Percentiles rank a stretch among this genome's conserved stretches.
Conservation (phyloP, 2,888 invertebrate species). For the Lordiphosa andalusiaca region DNA sequence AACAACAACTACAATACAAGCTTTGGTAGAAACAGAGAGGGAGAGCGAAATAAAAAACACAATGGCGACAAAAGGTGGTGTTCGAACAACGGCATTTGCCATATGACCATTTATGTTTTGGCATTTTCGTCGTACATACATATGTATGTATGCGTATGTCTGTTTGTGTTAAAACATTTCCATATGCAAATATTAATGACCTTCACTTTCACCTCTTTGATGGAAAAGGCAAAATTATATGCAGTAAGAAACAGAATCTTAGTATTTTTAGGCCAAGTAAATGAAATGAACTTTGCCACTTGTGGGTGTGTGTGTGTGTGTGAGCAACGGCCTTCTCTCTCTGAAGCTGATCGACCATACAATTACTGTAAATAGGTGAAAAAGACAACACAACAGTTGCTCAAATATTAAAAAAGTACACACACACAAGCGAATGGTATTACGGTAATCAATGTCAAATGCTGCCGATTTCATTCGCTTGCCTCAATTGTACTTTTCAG, state of each 20-base stretch:
- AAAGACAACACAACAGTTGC: conserved; percentile 63
- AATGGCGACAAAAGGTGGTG: conserved; percentile 53
- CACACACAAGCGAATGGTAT: conserved; percentile 50
- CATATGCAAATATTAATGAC: conserved; percentile 73
- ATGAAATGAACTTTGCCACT: conserved; percentile 12
- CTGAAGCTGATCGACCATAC: conserved; percentile 54
- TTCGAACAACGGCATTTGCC: conserved; percentile 28
- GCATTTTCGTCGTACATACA: conserved; percentile 32
- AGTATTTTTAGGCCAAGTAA: not conserved
- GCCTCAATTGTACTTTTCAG: conserved; percentile 17
- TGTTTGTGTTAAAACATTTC: conserved; percentile 47
- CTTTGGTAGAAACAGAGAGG: conserved; percentile 14
- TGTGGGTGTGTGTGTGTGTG: conserved; percentile 21
- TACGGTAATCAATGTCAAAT: conserved; percentile 77
- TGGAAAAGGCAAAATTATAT: not conserved
- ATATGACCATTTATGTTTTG: conserved; percentile 52
- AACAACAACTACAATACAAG: conserved; percentile 15
- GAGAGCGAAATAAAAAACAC: conserved; percentile 47
- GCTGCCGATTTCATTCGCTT: conserved; percentile 67
- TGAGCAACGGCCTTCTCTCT: conserved; percentile 60
- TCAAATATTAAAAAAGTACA: conserved; percentile 52
- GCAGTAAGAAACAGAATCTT: too few species aligned
- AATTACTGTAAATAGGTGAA: conserved; percentile 74
- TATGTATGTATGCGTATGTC: too few species aligned
- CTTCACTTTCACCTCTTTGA: conserved; percentile 65